A percentile compares a stretch with the other conserved stretches of the same genome.
Evolutionary conservation across 2,888 invertebrate species (phyloP).

Genomic region (Volucella inflata): DNA sequence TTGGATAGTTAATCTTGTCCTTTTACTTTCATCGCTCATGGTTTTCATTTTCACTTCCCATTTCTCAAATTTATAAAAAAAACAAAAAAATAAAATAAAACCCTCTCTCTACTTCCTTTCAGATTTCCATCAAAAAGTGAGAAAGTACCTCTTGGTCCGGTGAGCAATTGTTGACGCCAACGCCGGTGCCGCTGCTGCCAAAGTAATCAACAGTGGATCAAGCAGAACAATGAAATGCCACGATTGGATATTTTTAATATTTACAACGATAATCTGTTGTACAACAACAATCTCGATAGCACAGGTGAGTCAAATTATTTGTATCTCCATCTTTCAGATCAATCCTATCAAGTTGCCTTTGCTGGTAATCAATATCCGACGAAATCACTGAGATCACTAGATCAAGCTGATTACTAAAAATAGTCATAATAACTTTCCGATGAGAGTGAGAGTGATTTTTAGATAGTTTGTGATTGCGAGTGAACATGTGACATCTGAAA

Average conservation of each 20-base stretch:
- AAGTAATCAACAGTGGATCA: slow-evolving; percentile 60
- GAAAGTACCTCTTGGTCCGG: slow-evolving; percentile 23
- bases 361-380: slow-evolving; percentile 18
- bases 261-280: slow-evolving; percentile 73
- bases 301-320: slow-evolving; percentile 57
- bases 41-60: slow-evolving; percentile 62
- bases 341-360: slow-evolving; percentile 43
- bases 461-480: slow-evolving; percentile 21
- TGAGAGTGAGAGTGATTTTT: slow-evolving; percentile 32
- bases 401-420: slow-evolving; percentile 4
- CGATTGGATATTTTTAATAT: slow-evolving; percentile 73
- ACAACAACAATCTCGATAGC: slow-evolving; percentile 58
- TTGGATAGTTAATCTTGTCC: slow-evolving; percentile 37
- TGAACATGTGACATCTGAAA: slow-evolving; percentile 59
- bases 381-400: slow-evolving; percentile 29
- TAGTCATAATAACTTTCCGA: slow-evolving; percentile 8
- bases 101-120: slow-evolving; percentile 60
- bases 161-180: slow-evolving; percentile 27
- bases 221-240: slow-evolving; percentile 75
- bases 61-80: slow-evolving; percentile 61
- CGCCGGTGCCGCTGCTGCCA: slow-evolving; percentile 23
- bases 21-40: slow-evolving; percentile 57
- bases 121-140: slow-evolving; percentile 64
- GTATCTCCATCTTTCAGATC: no score
- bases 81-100: background rate